Evolutionary conservation across 2,797 vertebrate species (phyloP), one percentile per base, ranked within the genome.

Genomic region (Clarias platycephalus): DNA sequence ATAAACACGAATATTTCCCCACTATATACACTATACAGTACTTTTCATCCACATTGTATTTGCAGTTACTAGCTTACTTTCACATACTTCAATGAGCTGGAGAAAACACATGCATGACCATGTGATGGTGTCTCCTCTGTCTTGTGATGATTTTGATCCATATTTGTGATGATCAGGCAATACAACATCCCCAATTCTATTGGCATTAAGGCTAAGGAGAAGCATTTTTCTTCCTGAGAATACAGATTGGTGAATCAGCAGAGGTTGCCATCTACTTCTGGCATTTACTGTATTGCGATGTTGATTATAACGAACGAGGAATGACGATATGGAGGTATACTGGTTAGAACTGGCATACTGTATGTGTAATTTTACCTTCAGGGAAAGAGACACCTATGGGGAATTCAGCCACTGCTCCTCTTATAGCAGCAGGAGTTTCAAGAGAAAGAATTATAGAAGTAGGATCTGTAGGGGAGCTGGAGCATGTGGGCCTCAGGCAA

Each of bases 1-100:
- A 22, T 20, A 40, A 16, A 44, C 68, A 24, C 22, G 3, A 89
- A 89, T 93, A 90, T 92, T 87, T 85, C 89, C 72, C 77, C 4
- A 89, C 90, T 53, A 49, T 58, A n/a, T n/a, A n/a, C n/a, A n/a
- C n/a, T n/a, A n/a, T n/a, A n/a, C n/a, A n/a, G n/a, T n/a, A 20
- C 90, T 90, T 84, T 85, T 87, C 90, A 44, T 86, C 85, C 53
- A 87, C 22, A 78, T 83, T 58, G 49, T 44, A 63, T 72, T 85
- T 90, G 86, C 87, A 88, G 85, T 40, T 81, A 6, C 83, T 80
- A 31, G 63, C 82, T 80, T 75, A 74, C 3, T 84, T 75, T 87
- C 89, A 87, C 81, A 34, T 49, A 79, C 44, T 31, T 18, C 55
- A 70, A 31, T 67, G 80, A 55, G 67, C 71, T 76, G 58, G 49